Evolutionary conservation across 2,797 vertebrate species (phyloP).

Genomic region (Gymnodraco acuticeps): DNA sequence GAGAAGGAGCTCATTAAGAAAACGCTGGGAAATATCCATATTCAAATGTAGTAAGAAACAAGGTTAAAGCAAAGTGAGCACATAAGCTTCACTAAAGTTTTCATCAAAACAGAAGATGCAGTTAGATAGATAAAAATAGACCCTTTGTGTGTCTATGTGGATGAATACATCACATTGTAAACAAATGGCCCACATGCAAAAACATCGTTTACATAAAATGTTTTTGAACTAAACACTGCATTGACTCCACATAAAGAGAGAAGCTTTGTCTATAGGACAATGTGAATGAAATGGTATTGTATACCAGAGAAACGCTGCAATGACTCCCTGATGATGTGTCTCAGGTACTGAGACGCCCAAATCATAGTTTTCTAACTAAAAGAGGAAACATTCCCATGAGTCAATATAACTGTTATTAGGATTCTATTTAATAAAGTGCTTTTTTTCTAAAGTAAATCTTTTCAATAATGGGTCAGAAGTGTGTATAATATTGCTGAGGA

Average conservation of each 20-base stretch:
- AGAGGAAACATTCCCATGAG: not conserved
- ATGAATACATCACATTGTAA: conserved; percentile 43
- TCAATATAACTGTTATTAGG: no score
- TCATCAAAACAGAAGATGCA: conserved; percentile 11
- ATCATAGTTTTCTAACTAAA: conserved; percentile 4
- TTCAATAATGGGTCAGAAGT: no score
- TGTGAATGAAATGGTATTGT: conserved; percentile 21
- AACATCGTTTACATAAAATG: conserved; percentile 73
- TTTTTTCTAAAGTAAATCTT: no score
- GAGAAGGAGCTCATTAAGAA: conserved; percentile 61
- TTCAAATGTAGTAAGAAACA: conserved; percentile 58
- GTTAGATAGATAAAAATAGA: conserved; percentile 40
- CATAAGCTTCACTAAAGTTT: conserved; percentile 31
- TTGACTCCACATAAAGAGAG: conserved; percentile 24
- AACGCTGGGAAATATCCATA: conserved; percentile 59
- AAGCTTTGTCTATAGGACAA: conserved; percentile 32
- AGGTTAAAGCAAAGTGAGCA: conserved; percentile 67
- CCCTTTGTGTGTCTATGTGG: not conserved
- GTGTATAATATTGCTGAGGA: no score
- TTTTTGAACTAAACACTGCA: conserved; percentile 68
- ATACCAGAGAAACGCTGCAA: not conserved
- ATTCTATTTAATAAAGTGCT: no score
- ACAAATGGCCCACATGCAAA: conserved; percentile 67
- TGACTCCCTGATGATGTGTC: not conserved
- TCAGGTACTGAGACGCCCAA: not conserved